Evolutionary conservation across 1,140 invertebrate species (phyloP), one percentile per base, ranked within the genome.

Genomic region (Hyles euphorbiae): DNA sequence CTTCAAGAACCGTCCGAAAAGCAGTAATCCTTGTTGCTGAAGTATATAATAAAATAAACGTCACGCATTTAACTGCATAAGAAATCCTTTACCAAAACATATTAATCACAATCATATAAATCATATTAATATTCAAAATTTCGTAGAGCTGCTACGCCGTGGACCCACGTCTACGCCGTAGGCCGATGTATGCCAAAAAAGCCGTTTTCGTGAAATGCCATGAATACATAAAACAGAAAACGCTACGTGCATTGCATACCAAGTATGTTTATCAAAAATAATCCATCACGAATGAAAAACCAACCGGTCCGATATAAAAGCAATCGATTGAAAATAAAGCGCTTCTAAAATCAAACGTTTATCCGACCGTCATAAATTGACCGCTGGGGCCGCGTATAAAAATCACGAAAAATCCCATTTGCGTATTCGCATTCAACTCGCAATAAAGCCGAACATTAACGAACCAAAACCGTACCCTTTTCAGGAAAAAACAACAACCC

Each of bases 361-460:
- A 54, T 43, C 40, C 34, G 12, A 54, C 53, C 53, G 40, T 34
- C 36, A 54, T 54, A 54, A 54, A 54, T 54, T 44, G 53, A 40
- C 53, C 53, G 34, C 34, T 12, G 34, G 53, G 40, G n/a, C 53
- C 8, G 36, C 53, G 40, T 12, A 58, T 62, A 58, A 64, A 57
- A 60, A 54, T 64, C 52, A 54, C 56, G 51, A 58, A 49, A 40
- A 60, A 54, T 44, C 56, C 56, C 44, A 48, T 52, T 43, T 47
- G 47, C 56, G 34, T 53, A 61, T 66, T 61, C 57, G 59, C 56
- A 66, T 66, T 61, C 63, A 53, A 43, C 51, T 53, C 56, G 40
- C 53, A 61, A 55, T 61, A 59, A 64, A 54, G 56, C 46, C 60
- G 54, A 59, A 53, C 65, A 62, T 63, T 67, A 67, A 67, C 60